A percentile compares a stretch with the other conserved stretches of the same genome.
phyloP scores from a whole-genome alignment of 1,140 invertebrate genomes.

The Ctenoplectra terminalis region DNA sequence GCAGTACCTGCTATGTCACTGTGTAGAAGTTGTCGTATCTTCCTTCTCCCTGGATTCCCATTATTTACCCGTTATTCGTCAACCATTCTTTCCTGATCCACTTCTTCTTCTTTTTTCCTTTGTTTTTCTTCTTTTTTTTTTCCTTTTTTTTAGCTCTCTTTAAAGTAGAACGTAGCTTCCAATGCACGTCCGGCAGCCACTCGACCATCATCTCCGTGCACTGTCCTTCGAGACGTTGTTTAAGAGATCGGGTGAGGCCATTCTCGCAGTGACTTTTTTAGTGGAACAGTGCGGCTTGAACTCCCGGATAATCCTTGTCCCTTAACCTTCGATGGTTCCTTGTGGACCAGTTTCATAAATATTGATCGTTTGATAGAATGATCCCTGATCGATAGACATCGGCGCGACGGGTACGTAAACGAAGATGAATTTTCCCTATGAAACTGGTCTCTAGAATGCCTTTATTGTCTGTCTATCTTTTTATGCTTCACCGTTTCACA shows the following conservation, averaged over 20 bases:
- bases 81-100: slow-evolving; percentile 17
- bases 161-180: slow-evolving; percentile 57
- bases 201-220: slow-evolving; percentile 53
- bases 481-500: neutral
- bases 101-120: neutral
- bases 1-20: slow-evolving; percentile 74
- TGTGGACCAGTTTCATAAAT: slow-evolving; percentile 14
- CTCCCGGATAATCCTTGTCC: neutral
- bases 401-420: neutral
- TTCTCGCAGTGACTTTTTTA: slow-evolving; percentile 57
- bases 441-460: slow-evolving; percentile 32
- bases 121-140: neutral
- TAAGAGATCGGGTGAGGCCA: slow-evolving; percentile 28
- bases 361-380: neutral
- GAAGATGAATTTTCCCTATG: neutral
- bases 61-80: slow-evolving; percentile 43
- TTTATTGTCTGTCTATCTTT: slow-evolving; percentile 20
- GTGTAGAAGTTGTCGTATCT: slow-evolving; percentile 69
- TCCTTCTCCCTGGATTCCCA: slow-evolving; percentile 10
- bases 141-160: slow-evolving; percentile 26
- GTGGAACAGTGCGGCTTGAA: slow-evolving; percentile 58
- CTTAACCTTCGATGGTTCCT: too few species aligned
- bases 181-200: slow-evolving; percentile 59
- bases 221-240: slow-evolving; percentile 48
- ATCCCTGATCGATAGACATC: neutral